Conservation (phyloP, 1,140 invertebrate genomes). For the Drosophila auraria region DNA sequence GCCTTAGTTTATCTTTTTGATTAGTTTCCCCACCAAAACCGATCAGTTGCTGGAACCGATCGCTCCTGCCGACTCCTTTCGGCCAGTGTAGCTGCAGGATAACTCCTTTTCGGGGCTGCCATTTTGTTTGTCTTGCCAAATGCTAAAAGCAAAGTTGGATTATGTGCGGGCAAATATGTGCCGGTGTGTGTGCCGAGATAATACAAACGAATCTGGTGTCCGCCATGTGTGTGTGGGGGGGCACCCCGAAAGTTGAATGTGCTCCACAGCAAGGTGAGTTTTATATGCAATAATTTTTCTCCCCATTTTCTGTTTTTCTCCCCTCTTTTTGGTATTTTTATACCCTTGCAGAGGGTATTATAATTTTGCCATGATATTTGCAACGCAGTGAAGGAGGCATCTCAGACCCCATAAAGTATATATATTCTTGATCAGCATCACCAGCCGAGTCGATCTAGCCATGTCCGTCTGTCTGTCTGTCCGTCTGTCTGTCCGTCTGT, state of each 20-base stretch:
- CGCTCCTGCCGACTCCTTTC: not conserved
- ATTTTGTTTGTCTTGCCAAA: conserved; percentile 47
- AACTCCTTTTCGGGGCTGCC: conserved; percentile 21
- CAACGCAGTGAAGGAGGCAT: no score
- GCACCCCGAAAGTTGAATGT: conserved; percentile 67
- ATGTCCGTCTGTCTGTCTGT: no score
- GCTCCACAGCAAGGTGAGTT: conserved; percentile 57
- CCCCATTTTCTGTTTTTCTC: conserved; percentile 36
- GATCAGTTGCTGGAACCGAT: not conserved
- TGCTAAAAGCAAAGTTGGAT: conserved; percentile 76
- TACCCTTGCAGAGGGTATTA: no score
- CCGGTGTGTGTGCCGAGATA: conserved; percentile 43
- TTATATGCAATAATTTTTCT: conserved; percentile 76
- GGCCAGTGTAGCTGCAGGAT: conserved; percentile 27
- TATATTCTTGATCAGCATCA: no score
- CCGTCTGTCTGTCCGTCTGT: no score
- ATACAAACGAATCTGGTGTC: conserved; percentile 51
- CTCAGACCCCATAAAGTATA: no score
- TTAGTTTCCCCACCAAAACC: not conserved
- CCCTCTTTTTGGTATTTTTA: not conserved
- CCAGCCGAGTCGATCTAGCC: no score
- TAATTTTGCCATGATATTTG: no score
- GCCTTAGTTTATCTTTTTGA: not conserved
- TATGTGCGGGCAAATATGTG: conserved; percentile 44
- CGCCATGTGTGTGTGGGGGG: conserved; percentile 14